Conservation (phyloP, 2,797 vertebrate species). For the Ambastaia sidthimunki region DNA sequence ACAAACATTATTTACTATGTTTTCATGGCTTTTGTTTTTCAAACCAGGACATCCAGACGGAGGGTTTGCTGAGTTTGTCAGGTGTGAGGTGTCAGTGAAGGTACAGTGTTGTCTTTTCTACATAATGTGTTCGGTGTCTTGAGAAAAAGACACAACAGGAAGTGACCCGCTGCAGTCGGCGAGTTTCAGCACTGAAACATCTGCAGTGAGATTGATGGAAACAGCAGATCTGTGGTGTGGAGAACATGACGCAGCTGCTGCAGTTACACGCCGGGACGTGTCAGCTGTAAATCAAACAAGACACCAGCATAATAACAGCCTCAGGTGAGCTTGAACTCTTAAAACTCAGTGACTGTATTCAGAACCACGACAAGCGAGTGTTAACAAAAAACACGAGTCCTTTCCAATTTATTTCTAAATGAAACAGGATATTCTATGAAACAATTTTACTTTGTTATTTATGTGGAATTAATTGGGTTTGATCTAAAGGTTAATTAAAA, state of each 20-base stretch:
- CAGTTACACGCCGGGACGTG: background rate
- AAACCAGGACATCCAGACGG: too few relatives aligned
- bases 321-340: background rate
- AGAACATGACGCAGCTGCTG: conserved; percentile 11
- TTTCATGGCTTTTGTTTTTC: too few relatives aligned
- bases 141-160: background rate
- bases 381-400: too few relatives aligned
- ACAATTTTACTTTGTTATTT: background rate
- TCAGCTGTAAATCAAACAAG: conserved; percentile 27
- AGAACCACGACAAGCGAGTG: background rate
- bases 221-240: conserved; percentile 4
- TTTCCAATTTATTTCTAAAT: background rate
- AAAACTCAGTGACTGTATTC: background rate
- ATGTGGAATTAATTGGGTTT: background rate
- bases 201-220: conserved; percentile 27
- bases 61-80: too few relatives aligned
- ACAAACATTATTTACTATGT: too few relatives aligned
- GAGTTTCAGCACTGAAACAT: background rate
- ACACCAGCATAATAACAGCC: conserved; percentile 1
- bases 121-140: too few relatives aligned
- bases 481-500: too few relatives aligned
- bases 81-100: too few relatives aligned
- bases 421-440: background rate
- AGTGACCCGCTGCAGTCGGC: background rate
- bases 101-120: too few relatives aligned